Percentiles rank a stretch among this genome's conserved stretches.
Evolutionary conservation across 2,888 invertebrate species (phyloP).

Genomic region (Monopis laevigella): DNA sequence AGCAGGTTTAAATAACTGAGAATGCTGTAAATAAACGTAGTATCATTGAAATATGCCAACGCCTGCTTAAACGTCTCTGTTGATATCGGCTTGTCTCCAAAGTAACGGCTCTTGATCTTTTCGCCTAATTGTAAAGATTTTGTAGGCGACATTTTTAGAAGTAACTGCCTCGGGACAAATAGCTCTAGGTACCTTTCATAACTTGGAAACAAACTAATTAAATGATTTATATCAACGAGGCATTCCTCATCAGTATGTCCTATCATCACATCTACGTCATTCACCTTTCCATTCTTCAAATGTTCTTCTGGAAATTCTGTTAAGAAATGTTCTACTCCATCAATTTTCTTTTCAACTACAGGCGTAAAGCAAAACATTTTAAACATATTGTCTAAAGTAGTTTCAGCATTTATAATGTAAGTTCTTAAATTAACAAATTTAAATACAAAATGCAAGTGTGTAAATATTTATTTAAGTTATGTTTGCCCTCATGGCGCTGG

Average conservation of each 20-base stretch:
- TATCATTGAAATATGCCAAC: conserved; percentile 24
- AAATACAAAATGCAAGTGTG: no score
- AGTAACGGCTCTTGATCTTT: conserved; percentile 30
- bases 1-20: conserved; percentile 23
- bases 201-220: conserved; percentile 14
- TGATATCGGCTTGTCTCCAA: conserved; percentile 24
- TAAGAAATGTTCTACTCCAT: conserved; percentile 31
- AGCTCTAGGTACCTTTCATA: conserved; percentile 29
- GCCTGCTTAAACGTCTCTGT: conserved; percentile 26
- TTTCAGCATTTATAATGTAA: no score
- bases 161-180: conserved; percentile 30
- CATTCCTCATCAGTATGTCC: conserved; percentile 77
- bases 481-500: no score
- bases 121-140: conserved; percentile 28
- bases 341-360: conserved; percentile 37
- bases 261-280: conserved; percentile 70
- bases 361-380: conserved; percentile 34
- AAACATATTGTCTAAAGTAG: no score
- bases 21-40: conserved; percentile 24
- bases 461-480: no score
- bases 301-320: conserved; percentile 26
- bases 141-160: conserved; percentile 21
- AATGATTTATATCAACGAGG: not conserved
- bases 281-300: conserved; percentile 46
- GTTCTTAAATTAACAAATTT: no score